These are phyloP conservation scores for Phyllotis vaccarum DNA, from an alignment of 2,797 vertebrate genomes.

Conservation along the genomic window DNA sequence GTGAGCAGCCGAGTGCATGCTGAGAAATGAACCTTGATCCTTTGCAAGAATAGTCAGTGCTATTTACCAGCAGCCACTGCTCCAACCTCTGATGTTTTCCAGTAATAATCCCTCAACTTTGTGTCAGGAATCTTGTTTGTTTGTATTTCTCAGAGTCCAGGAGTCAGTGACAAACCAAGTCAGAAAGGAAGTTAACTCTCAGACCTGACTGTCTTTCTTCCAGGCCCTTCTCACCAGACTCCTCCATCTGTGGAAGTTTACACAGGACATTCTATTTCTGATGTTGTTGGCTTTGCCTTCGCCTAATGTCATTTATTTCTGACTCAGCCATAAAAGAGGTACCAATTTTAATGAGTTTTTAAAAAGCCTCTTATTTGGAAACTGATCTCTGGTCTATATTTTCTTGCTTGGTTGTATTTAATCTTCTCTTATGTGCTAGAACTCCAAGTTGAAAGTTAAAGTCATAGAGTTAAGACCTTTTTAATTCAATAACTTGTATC, in stretches of 20 bases:
- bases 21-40: neutral
- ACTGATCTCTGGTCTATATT: neutral
- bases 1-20: neutral
- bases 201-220: neutral
- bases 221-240: neutral
- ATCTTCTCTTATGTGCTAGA: neutral
- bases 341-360: neutral
- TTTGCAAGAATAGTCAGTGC: neutral
- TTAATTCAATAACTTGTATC: neutral
- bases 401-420: neutral
- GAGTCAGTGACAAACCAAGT: neutral
- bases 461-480: neutral
- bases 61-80: too few species aligned
- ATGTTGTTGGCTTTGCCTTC: neutral
- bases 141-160: neutral
- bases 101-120: constrained; percentile 20
- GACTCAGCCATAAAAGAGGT: neutral
- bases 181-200: neutral
- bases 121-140: neutral
- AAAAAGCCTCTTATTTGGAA: neutral
- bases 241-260: neutral
- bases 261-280: neutral
- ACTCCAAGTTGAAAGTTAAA: neutral
- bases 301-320: neutral
- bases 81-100: neutral